These are phyloP conservation scores for Tachina fera DNA, from an alignment of 2,888 invertebrate genomes.

Conservation along the genomic window DNA sequence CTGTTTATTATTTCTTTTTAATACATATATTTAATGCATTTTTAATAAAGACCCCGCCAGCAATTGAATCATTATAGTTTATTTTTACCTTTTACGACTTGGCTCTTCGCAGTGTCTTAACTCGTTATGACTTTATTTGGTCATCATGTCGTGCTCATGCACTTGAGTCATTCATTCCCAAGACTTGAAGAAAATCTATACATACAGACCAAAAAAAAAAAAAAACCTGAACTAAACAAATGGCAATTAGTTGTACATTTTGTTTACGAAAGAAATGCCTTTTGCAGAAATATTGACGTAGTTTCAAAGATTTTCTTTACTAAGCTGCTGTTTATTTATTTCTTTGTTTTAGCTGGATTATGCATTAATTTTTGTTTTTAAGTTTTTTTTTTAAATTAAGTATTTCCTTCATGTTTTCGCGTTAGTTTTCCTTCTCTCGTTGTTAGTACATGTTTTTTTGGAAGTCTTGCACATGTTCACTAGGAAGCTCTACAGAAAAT, in stretches of 20 bases:
- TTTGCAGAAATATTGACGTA: slow-evolving; percentile 1
- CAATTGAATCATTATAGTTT: slow-evolving; percentile 55
- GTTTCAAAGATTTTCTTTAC: slow-evolving; percentile 2
- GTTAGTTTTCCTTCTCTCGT: too few species aligned
- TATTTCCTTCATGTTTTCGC: slow-evolving; percentile 15
- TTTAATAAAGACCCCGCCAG: slow-evolving; percentile 56
- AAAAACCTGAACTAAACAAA: slow-evolving; percentile 27
- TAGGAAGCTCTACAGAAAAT: slow-evolving; percentile 5
- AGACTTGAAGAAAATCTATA: slow-evolving; percentile 1
- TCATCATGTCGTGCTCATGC: slow-evolving; percentile 67
- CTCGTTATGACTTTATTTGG: slow-evolving; percentile 70
- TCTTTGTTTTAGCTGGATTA: slow-evolving; percentile 25
- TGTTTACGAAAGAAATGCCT: slow-evolving; percentile 28
- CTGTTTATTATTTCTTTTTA: slow-evolving; percentile 38
- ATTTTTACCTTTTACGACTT: slow-evolving; percentile 39
- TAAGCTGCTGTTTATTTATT: not conserved
- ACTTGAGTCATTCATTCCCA: slow-evolving; percentile 65
- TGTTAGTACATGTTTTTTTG: not conserved
- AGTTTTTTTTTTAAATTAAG: not conserved
- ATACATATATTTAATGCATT: slow-evolving; percentile 67
- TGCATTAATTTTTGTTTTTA: slow-evolving; percentile 38
- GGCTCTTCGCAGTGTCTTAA: slow-evolving; percentile 26
- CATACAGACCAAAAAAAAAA: slow-evolving; percentile 7
- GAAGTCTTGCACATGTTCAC: slow-evolving; percentile 15
- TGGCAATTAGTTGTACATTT: slow-evolving; percentile 58